Conservation (phyloP, 2,888 invertebrate genomes). For the Synanthedon andrenaeformis region DNA sequence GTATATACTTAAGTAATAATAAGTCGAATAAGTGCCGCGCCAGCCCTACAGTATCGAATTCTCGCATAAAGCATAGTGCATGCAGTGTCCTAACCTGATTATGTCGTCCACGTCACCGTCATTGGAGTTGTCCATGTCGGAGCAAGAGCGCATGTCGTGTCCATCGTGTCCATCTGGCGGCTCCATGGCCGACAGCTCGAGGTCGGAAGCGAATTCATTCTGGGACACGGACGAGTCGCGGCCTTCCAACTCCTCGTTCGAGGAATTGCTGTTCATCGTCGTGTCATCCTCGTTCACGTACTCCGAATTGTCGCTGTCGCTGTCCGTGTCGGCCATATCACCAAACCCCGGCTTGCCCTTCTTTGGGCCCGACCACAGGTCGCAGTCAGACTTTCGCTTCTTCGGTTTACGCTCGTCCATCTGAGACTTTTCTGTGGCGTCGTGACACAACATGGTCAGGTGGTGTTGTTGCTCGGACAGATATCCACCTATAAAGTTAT, state of each 20-base stretch:
- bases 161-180: conserved; percentile 66
- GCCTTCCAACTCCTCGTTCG: conserved; percentile 53
- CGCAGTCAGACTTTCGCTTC: conserved; percentile 73
- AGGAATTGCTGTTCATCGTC: conserved; percentile 56
- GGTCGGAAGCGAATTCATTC: conserved; percentile 72
- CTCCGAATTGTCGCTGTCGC: conserved; percentile 60
- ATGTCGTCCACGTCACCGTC: conserved; percentile 74
- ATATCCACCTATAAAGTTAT: conserved; percentile 37
- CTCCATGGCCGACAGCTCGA: conserved; percentile 75
- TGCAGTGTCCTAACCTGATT: conserved; percentile 40
- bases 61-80: background rate
- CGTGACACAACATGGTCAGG: conserved; percentile 53
- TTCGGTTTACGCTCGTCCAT: conserved; percentile 63
- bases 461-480: conserved; percentile 62
- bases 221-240: conserved; percentile 57
- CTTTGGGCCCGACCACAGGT: conserved; percentile 71
- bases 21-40: background rate
- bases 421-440: conserved; percentile 31
- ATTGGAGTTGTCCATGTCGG: conserved; percentile 73
- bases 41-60: background rate
- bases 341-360: conserved; percentile 71
- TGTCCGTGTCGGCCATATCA: conserved; percentile 75
- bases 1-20: background rate
- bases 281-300: conserved; percentile 60
- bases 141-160: conserved; percentile 51